These are phyloP conservation scores for Amphiura filiformis DNA, from an alignment of 35 echinoderm and acorn worm species.

Conservation along the genomic window DNA sequence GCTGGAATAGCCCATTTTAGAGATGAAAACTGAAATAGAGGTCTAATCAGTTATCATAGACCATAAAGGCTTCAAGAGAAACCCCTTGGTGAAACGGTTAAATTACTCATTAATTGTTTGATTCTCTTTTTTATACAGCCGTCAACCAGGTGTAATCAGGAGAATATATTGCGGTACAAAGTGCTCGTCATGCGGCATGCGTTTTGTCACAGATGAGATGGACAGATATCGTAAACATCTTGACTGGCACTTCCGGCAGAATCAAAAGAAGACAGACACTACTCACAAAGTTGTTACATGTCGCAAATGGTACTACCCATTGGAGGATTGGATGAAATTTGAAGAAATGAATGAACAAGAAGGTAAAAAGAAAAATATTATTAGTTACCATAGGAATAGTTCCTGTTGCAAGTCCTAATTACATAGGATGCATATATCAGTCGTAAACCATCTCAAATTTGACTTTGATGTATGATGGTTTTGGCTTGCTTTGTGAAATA, in stretches of 20 bases:
- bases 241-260: slow-evolving; percentile 97
- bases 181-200: slow-evolving; percentile 86
- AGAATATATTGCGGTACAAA: slow-evolving; percentile 78
- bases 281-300: slow-evolving; percentile 61
- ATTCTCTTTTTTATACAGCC: too few relatives aligned
- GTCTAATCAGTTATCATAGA: too few relatives aligned
- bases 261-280: slow-evolving; percentile 79
- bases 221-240: slow-evolving; percentile 90
- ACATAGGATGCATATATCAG: too few relatives aligned
- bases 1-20: too few relatives aligned
- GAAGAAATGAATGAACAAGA: slow-evolving; percentile 90
- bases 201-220: slow-evolving; percentile 86
- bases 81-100: too few relatives aligned
- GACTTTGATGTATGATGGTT: too few relatives aligned
- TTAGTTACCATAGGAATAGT: background rate
- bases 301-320: slow-evolving; percentile 80
- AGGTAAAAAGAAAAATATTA: slow-evolving; percentile 25
- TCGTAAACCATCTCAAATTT: too few relatives aligned
- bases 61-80: too few relatives aligned
- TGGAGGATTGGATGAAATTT: slow-evolving; percentile 84
- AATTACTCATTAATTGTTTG: too few relatives aligned
- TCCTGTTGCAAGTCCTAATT: too few relatives aligned
- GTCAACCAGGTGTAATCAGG: slow-evolving; percentile 73
- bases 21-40: too few relatives aligned
- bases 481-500: too few relatives aligned